Base-by-base conservation (phyloP, 2,113 vertebrate species). In the Chloropsis cyanopogon region DNA sequence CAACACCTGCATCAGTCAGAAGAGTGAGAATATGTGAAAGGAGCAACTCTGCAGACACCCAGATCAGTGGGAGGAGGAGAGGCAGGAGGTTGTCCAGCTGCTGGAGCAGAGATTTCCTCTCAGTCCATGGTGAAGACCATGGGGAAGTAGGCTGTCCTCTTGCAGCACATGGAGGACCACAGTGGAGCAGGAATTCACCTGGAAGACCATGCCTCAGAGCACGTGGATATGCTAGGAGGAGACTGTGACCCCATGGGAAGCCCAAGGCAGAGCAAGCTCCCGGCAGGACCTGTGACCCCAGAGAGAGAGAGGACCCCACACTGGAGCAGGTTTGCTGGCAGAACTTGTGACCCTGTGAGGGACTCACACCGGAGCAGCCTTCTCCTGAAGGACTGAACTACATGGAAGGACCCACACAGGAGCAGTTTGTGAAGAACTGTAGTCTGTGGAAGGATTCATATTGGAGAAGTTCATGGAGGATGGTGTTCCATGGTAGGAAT, bases 181-280 rank as follows among this genome's bases (percentile, higher is more conserved):
- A 69, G 14, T 23, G 44, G 20, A 42, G 44, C 54, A 70, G 53
- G 65, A 60, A 70, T 70, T 41, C 12, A 11, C 80, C 44, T 35
- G 14, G 12, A 42, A 29, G 12, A 70, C 24, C 0, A 0, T 24
- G 39, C 5, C 2, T 82, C 66, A 61, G 46, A 29, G 25, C 7
- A 9, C 2, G 3, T 59, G 71, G 21, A 52, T 37, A 10, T 44
- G 17, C 35, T 68, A 10, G 37, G n/a, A 76, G 25, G 31, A 68
- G 25, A 17, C 25, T 52, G 31, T 31, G 53, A 35, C 9, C 37
- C 19, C 2, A 7, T 7, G 31, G 42, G 31, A 57, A 66, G 31
- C 4, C 10, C 35, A 65, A 7, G 29, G 9, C 24, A 42, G 12
- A 65, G 8, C 50, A 24, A 29, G 19, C 4, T 49, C 12, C 12